A percentile compares a stretch with the other conserved stretches of the same genome.
Evolutionary conservation across 2,888 invertebrate genomes (phyloP).

Genomic region (Suillia variegata): DNA sequence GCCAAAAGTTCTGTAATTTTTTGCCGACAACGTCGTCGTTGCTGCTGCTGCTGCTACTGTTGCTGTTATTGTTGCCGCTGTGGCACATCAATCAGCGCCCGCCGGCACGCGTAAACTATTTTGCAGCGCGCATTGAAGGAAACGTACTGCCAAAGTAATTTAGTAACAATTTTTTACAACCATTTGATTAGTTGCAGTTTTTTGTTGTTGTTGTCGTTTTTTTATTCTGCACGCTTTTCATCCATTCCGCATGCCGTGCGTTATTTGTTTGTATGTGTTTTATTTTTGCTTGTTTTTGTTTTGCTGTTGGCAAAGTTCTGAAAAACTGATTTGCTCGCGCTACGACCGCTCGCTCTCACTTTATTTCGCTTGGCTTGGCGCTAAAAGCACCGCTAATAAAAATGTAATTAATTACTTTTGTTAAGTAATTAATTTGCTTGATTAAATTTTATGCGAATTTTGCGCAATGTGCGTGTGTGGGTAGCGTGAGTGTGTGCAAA

Average conservation of each 20-base stretch:
- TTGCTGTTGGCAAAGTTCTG: no score
- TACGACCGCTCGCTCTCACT: no score
- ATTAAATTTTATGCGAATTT: conserved; percentile 12
- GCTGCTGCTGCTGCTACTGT: background rate
- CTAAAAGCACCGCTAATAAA: no score
- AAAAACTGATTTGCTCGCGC: no score
- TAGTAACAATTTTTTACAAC: no score
- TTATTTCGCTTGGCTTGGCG: no score
- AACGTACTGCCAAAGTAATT: background rate
- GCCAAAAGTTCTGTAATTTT: background rate
- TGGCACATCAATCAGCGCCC: background rate
- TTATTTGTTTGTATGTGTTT: no score
- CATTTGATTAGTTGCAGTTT: no score
- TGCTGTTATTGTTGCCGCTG: conserved; percentile 2
- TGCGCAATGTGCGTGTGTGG: no score
- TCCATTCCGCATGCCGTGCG: background rate
- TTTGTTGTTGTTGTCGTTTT: background rate
- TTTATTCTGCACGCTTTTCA: background rate
- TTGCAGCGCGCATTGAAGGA: no score
- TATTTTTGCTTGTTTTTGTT: no score
- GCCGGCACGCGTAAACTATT: background rate
- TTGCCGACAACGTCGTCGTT: background rate
- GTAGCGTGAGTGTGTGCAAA: no score
- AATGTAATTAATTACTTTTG: conserved; percentile 11
- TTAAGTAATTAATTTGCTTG: conserved; percentile 17